Base-by-base conservation (phyloP, 2,888 invertebrate genomes). In the Athripsodes cinereus region DNA sequence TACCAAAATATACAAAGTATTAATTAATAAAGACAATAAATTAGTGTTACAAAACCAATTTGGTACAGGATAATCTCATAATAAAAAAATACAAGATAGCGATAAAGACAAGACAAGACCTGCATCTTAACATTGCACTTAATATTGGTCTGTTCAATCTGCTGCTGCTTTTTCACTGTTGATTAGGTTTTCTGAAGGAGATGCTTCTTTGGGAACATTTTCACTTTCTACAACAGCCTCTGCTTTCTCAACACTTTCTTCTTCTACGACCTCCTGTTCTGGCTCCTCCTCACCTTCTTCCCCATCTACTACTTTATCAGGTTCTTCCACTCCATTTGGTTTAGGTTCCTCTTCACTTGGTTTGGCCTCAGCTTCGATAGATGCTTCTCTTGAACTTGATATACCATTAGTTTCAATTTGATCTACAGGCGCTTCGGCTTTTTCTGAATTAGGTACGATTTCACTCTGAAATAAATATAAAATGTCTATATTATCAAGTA, bases 141-240 rank as follows among this genome's bases (percentile, higher is more conserved):
- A 10, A 13, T 22, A n/a, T 16, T 21, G 11, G 20, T 48, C 18
- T 11, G 50, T 61, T 62, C 57, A 64, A 58, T 72, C 77, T 75
- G 75, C 69, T 18, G 72, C 73, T 1, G 69, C 68, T 67, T 75
- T 69, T 68, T 79, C 79, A 65, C 71, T 79, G 65, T 73, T 68
- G 64, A 79, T 76, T 58, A 79, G 70, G 63, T 73, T 70, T 64
- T 75, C 74, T 0, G 78, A 77, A 5, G 73, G 71, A 61, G 72
- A 71, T 16, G 57, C 16, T 19, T 73, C 73, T 61, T 71, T 73
- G 67, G 72, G 74, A 22, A 67, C 67, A 58, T 74, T 72, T 22
- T 66, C 57, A 13, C 55, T 10, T 16, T 53, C 57, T 22, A 18
- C 11, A n/a, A 52, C 53, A 20, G n/a, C 49, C 19, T 53, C 55